Evolutionary conservation across 2,797 vertebrate genomes (phyloP), one percentile per base, ranked within the genome.

Genomic region (Cephalopachus bancanus): DNA sequence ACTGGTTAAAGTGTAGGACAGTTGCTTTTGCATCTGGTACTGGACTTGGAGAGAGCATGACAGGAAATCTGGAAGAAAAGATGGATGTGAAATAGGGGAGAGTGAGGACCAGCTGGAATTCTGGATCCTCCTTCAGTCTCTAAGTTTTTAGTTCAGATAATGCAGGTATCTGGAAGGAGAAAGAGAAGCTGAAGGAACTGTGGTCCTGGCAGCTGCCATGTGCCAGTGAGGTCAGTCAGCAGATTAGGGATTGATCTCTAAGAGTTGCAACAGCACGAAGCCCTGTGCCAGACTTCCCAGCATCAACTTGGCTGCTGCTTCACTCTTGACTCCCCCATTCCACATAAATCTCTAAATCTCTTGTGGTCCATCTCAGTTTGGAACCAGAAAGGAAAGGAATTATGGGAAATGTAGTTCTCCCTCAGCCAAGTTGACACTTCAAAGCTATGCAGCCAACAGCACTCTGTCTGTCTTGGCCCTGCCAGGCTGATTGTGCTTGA

Each of bases 371-470:
- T 44, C 74, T 51, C 37, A 72, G 57, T 49, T 67, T 33, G 83
- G 75, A 95, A 72, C n/a, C 10, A 53, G 0, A 0, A 75, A 17
- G 60, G 74, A 83, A 78, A 93, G 59, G 53, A 55, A 81, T 93
- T 71, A 59, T 78, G 59, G 69, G 89, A 95, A 89, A 83, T 67
- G 17, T n/a, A 79, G 75, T 83, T 91, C 30, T 49, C 2, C 3
- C 33, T 62, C 83, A 51, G 1, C 16, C 22, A 37, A 87, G 51
- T 15, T 16, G 22, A 75, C 28, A 37, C 11, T 88, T 88, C 57
- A 84, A 89, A 93, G 28, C 8, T 7, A 30, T 59, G 53, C 0
- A 88, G 16, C 28, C 37, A 37, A 20, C 28, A 53, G 28, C 71
- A 16, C 5, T 83, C 62, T 67, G 17, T 83, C 62, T 67, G 17